These are phyloP conservation scores for Atractosteus spatula DNA, from an alignment of 2,113 vertebrate species.

Conservation along the genomic window DNA sequence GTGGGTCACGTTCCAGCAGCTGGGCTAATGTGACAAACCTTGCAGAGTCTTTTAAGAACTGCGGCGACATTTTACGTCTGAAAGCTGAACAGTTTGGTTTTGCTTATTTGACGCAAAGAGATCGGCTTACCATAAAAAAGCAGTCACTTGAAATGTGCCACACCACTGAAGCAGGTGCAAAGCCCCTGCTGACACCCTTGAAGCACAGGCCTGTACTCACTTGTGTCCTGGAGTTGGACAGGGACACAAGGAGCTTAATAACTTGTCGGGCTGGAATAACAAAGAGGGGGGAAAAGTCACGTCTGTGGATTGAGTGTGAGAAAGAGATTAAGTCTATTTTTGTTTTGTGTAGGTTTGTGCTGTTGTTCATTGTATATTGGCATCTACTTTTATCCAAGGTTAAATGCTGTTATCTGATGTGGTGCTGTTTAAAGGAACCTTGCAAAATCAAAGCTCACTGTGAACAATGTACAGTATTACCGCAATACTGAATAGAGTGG, in stretches of 20 bases:
- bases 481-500: too few relatives aligned
- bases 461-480: too few relatives aligned
- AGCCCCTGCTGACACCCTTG: slow-evolving; percentile 17
- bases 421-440: too few relatives aligned
- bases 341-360: not conserved
- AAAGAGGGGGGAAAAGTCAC: not conserved
- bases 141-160: slow-evolving; percentile 16
- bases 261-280: not conserved
- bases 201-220: slow-evolving; percentile 15
- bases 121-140: slow-evolving; percentile 20
- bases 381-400: too few relatives aligned
- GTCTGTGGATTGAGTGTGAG: not conserved
- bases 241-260: not conserved
- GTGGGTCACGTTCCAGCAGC: too few relatives aligned
- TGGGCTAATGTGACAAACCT: too few relatives aligned
- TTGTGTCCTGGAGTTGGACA: slow-evolving; percentile 23
- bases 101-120: slow-evolving; percentile 17
- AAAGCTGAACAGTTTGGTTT: not conserved
- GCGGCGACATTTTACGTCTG: not conserved
- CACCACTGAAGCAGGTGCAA: slow-evolving; percentile 21
- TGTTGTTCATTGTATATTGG: not conserved
- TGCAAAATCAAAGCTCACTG: too few relatives aligned
- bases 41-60: not conserved
- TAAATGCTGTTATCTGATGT: too few relatives aligned
- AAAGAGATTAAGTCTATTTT: not conserved